Evolutionary conservation across 2,113 vertebrate genomes (phyloP).

Genomic region (Pipa parva): DNA sequence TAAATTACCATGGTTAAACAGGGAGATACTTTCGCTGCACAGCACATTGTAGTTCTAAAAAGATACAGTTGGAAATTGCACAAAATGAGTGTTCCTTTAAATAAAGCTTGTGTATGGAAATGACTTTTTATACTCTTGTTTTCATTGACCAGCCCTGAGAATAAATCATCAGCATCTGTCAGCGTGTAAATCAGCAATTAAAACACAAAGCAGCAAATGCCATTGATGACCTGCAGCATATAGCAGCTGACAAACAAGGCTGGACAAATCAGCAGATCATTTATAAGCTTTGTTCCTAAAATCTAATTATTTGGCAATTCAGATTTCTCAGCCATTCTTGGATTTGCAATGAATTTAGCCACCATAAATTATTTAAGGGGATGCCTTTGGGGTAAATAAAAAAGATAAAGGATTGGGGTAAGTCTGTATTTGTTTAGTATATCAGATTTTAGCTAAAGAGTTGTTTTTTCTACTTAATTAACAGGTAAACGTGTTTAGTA

Average conservation of each 20-base stretch:
- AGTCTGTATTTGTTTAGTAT: constrained; percentile 79
- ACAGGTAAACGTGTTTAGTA: not conserved
- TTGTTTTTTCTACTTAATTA: constrained; percentile 49
- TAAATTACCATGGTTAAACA: too few relatives aligned
- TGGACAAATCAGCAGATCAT: constrained; percentile 88
- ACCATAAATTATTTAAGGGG: constrained; percentile 90
- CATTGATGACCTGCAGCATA: constrained; percentile 88
- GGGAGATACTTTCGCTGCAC: too few relatives aligned
- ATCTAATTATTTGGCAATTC: constrained; percentile 95
- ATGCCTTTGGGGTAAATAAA: constrained; percentile 82
- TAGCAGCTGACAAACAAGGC: constrained; percentile 90
- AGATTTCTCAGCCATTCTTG: constrained; percentile 84
- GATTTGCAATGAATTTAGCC: constrained; percentile 86
- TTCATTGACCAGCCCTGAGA: constrained; percentile 59
- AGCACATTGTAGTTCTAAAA: too few relatives aligned
- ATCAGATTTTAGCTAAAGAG: constrained; percentile 72
- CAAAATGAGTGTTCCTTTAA: too few relatives aligned
- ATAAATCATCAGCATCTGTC: constrained; percentile 81
- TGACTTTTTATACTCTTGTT: constrained; percentile 57
- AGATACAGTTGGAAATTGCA: too few relatives aligned
- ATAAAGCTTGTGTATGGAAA: constrained; percentile 52
- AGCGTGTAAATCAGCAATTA: constrained; percentile 90
- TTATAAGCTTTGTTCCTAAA: constrained; percentile 88
- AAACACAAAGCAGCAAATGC: constrained; percentile 88
- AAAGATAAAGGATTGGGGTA: constrained; percentile 40